These are phyloP conservation scores for Mythimna ferrago DNA, from an alignment of 2,888 invertebrate genomes.

Conservation along the genomic window DNA sequence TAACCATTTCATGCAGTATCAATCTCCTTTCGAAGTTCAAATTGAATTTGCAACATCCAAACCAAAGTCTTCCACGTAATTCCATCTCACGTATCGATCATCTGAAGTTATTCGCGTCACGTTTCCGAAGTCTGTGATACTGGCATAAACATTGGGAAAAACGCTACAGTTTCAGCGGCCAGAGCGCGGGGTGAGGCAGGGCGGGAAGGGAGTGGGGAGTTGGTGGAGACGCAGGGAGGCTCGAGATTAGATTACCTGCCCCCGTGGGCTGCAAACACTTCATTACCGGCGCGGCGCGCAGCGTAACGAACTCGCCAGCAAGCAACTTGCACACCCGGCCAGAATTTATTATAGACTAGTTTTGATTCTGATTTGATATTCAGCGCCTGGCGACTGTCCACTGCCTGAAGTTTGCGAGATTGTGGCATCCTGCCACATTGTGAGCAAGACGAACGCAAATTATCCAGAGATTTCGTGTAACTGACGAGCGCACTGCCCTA, in stretches of 20 bases:
- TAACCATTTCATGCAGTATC: slow-evolving; percentile 20
- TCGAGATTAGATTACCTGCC: slow-evolving; percentile 87
- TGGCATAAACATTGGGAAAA: slow-evolving; percentile 85
- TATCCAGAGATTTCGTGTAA: not conserved
- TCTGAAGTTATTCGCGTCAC: slow-evolving; percentile 64
- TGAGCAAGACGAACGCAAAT: not conserved
- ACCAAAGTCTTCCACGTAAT: slow-evolving; percentile 56
- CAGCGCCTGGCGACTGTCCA: slow-evolving; percentile 21
- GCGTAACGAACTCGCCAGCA: slow-evolving; percentile 76
- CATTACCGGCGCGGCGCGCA: slow-evolving; percentile 76
- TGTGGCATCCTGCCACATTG: not conserved
- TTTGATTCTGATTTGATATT: slow-evolving; percentile 49
- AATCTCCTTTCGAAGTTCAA: slow-evolving; percentile 39
- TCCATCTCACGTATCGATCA: slow-evolving; percentile 60
- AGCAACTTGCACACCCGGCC: slow-evolving; percentile 52
- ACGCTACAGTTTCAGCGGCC: slow-evolving; percentile 73
- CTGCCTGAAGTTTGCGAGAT: slow-evolving; percentile 12
- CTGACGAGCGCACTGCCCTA: not conserved
- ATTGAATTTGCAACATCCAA: slow-evolving; percentile 56
- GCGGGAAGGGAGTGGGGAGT: slow-evolving; percentile 51
- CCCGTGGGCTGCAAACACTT: slow-evolving; percentile 88
- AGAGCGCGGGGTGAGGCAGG: slow-evolving; percentile 39
- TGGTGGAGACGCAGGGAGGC: slow-evolving; percentile 33
- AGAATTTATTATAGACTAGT: slow-evolving; percentile 60
- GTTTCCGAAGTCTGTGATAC: slow-evolving; percentile 79